Evolutionary conservation across 92 coral and sea anemone genomes (phyloP).

Genomic region (Pocillopora meandrina): DNA sequence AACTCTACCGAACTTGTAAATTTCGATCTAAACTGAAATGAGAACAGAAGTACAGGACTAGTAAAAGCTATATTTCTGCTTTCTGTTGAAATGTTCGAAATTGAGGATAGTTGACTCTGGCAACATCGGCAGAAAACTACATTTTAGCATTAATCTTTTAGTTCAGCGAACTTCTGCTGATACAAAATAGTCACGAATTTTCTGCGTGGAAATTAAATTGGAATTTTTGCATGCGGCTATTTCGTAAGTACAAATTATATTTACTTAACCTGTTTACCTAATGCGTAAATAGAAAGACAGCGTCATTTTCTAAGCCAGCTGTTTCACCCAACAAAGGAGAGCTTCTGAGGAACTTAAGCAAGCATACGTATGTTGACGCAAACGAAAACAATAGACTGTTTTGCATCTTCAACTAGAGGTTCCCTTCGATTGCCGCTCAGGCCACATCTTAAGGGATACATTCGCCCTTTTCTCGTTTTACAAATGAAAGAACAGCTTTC

Average conservation of each 20-base stretch:
- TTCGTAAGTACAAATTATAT: conserved; percentile 20
- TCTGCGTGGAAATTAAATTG: conserved; percentile 8
- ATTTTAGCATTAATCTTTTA: background rate
- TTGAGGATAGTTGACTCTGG: no score
- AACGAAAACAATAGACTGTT: conserved; percentile 19
- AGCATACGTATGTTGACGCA: conserved; percentile 22
- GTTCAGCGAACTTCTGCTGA: background rate
- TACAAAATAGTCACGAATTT: background rate
- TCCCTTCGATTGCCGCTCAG: background rate
- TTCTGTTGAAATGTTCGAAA: no score
- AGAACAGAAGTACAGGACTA: no score
- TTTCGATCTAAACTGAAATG: no score
- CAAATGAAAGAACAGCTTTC: background rate
- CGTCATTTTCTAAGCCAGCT: conserved; percentile 14
- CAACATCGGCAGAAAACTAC: no score
- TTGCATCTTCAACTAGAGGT: conserved; percentile 1
- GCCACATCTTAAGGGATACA: background rate
- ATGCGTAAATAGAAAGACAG: background rate
- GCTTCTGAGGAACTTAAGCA: conserved; percentile 21
- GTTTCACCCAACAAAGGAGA: background rate
- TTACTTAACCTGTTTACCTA: conserved; percentile 8
- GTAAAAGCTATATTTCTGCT: no score
- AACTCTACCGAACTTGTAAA: no score
- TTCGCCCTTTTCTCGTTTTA: background rate
- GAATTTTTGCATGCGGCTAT: background rate